These are phyloP conservation scores for Pogonophryne albipinna DNA, from an alignment of 2,797 vertebrate genomes.

Conservation along the genomic window DNA sequence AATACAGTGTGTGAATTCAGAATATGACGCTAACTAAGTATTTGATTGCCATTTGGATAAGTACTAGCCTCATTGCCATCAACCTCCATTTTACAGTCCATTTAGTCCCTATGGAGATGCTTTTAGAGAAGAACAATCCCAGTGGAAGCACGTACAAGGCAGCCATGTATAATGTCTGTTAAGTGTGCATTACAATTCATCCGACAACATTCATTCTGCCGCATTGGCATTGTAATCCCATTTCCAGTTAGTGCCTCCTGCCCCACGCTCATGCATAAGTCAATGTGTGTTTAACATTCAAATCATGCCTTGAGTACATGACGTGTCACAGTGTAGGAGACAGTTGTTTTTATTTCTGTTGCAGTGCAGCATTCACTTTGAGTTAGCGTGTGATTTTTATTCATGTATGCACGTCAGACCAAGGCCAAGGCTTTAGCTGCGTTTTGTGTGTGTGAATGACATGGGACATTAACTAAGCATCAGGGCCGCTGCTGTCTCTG, in stretches of 20 bases:
- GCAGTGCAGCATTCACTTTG: constrained; percentile 59
- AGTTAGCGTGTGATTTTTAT: constrained; percentile 73
- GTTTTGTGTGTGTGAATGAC: constrained; percentile 59
- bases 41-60: constrained; percentile 64
- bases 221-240: constrained; percentile 70
- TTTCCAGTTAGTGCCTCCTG: constrained; percentile 74
- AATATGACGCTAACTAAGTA: constrained; percentile 23
- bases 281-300: constrained; percentile 81
- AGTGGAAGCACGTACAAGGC: constrained; percentile 55
- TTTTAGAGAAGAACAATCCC: constrained; percentile 65
- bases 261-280: constrained; percentile 74
- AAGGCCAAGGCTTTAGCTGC: constrained; percentile 66
- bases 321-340: constrained; percentile 62
- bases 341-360: constrained; percentile 77
- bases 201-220: constrained; percentile 62
- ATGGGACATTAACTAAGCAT: constrained; percentile 66
- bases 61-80: constrained; percentile 42
- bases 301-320: constrained; percentile 65
- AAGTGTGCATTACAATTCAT: constrained; percentile 70
- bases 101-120: constrained; percentile 59
- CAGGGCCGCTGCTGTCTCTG: constrained; percentile 36
- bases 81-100: constrained; percentile 59
- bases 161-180: constrained; percentile 63
- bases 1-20: constrained; percentile 6
- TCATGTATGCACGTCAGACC: constrained; percentile 73